Evolutionary conservation across 92 coral and sea anemone species (phyloP), one percentile per base, ranked within the genome.

Genomic region (Phymanthus crucifer): DNA sequence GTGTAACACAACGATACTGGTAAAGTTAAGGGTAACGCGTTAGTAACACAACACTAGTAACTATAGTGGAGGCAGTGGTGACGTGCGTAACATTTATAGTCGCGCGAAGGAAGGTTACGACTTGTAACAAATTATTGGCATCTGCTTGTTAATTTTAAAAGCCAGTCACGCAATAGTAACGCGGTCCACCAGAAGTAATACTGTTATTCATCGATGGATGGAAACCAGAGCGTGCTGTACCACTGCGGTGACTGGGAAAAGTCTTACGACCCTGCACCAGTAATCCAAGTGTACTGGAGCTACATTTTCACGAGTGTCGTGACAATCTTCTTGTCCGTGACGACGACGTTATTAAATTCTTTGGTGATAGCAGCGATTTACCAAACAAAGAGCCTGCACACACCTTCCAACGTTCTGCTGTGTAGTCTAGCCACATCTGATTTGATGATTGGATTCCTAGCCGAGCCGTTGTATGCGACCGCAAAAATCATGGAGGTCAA

Each of bases 371-470:
- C 33, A 24, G 81, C 81, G 29, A 77, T 77, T 40, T 77, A 61
- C 40, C 40, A 17, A 40, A 77, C 81, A 9, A 77, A 77, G n/a
- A 61, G 35, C 32, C 84, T 80, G 3, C 78, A 57, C 29, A 67
- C 66, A 4, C 83, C 83, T 24, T 79, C 70, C 40, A 79, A 79
- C 75, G 11, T 67, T 32, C 34, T 71, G 16, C 77, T 80, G 35
- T 56, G 74, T 38, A 80, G 84, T 45, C 38, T 80, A 52, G 84
- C 84, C 0, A 34, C n/a, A 7, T 56, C 84, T 12, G 84, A 80
- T 43, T 80, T 80, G 11, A 54, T 57, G 1, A 40, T 54, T 19
- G 84, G 84, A 2, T 71, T 71, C 34, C 10, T 72, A 34, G 78
- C 75, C 6, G 56, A 80, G 24, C 84, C 84, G 23, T 24, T 71